Conservation (phyloP, 2,888 invertebrate species). For the Rosalia funebris region DNA sequence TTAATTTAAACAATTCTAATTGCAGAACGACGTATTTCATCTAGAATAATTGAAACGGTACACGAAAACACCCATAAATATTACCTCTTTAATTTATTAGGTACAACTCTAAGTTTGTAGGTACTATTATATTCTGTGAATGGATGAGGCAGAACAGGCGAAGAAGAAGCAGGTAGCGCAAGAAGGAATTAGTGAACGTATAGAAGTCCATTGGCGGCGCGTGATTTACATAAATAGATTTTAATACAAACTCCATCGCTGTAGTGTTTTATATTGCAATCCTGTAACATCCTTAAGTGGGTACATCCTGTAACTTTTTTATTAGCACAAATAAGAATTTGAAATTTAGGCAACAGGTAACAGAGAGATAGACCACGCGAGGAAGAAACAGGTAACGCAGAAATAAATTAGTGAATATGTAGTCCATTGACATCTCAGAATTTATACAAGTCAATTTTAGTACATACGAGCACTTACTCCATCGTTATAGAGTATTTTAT, state of each 20-base stretch:
- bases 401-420: too few species aligned
- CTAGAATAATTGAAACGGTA: slow-evolving; percentile 14
- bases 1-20: slow-evolving; percentile 22
- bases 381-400: too few species aligned
- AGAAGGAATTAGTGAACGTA: neutral
- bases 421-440: too few species aligned
- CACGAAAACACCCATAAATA: slow-evolving; percentile 17
- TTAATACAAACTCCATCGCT: neutral
- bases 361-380: neutral
- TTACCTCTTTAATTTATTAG: slow-evolving; percentile 19
- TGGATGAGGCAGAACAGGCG: slow-evolving; percentile 9
- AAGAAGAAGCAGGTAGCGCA: slow-evolving; percentile 16
- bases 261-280: too few species aligned
- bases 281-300: too few species aligned
- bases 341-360: neutral
- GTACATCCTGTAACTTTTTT: too few species aligned
- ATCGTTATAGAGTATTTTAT: too few species aligned
- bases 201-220: neutral
- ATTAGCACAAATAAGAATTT: neutral
- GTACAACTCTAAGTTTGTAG: slow-evolving; percentile 13
- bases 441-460: too few species aligned
- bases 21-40: slow-evolving; percentile 11
- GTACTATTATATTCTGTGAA: slow-evolving; percentile 24
- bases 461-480: too few species aligned
- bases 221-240: neutral